Conservation (phyloP, 2,888 invertebrate species). For the Caenorhabditis uteleia region DNA sequence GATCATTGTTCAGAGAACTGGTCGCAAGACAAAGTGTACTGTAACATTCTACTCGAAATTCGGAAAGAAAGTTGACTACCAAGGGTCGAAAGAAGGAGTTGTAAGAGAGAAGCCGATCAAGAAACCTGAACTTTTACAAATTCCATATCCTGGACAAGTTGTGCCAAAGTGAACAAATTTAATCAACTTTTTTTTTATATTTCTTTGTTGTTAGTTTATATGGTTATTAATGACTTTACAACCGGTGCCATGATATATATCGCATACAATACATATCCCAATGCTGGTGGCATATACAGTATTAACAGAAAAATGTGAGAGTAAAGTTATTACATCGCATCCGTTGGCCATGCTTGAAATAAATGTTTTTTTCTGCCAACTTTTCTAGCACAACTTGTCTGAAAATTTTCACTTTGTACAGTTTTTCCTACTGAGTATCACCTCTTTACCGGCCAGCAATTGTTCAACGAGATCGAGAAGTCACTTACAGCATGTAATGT, state of each 20-base stretch:
- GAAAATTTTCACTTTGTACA: too few relatives aligned
- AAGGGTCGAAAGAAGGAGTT: slow-evolving; percentile 41
- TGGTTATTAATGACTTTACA: too few relatives aligned
- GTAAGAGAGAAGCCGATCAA: too few relatives aligned
- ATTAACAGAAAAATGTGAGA: slow-evolving; percentile 7
- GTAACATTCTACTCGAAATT: slow-evolving; percentile 67
- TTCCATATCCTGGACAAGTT: too few relatives aligned
- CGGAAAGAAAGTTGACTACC: slow-evolving; percentile 60
- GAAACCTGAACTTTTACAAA: too few relatives aligned
- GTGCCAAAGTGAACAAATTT: neutral
- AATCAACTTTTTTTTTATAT: neutral
- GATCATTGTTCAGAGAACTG: slow-evolving; percentile 41
- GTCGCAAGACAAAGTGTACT: slow-evolving; percentile 40
- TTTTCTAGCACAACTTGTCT: slow-evolving; percentile 11
- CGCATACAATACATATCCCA: too few relatives aligned
- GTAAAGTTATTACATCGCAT: slow-evolving; percentile 5
- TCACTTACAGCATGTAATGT: slow-evolving; percentile 23
- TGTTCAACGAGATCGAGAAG: slow-evolving; percentile 40
- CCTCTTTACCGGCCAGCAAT: slow-evolving; percentile 33
- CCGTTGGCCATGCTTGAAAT: slow-evolving; percentile 5
- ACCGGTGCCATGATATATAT: too few relatives aligned
- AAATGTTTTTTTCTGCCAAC: slow-evolving; percentile 11
- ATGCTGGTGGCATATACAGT: too few relatives aligned
- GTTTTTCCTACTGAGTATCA: too few relatives aligned
- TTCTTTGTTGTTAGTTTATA: too few relatives aligned